phyloP scores from a whole-genome alignment of 2,888 invertebrate species.

The Neocrepidodera transversa region DNA sequence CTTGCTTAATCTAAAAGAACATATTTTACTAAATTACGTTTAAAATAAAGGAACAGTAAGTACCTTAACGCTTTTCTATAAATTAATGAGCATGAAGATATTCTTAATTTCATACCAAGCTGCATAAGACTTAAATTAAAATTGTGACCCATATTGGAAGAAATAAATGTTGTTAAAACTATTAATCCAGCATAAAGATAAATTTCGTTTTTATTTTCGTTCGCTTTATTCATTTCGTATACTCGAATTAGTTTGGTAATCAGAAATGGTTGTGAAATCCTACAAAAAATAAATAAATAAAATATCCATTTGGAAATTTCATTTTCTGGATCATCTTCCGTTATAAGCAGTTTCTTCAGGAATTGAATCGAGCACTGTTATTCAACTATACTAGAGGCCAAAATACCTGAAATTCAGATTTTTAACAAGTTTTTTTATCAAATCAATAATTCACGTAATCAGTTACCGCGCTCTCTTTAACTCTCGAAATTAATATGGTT shows the following conservation, averaged over 20 bases:
- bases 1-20: constrained; percentile 70
- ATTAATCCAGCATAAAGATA: constrained; percentile 79
- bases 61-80: constrained; percentile 62
- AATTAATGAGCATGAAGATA: constrained; percentile 29
- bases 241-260: constrained; percentile 29
- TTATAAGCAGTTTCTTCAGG: too few relatives aligned
- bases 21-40: too few relatives aligned
- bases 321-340: too few relatives aligned
- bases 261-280: constrained; percentile 45
- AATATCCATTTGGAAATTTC: too few relatives aligned
- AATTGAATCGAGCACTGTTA: too few relatives aligned
- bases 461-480: too few relatives aligned
- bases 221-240: constrained; percentile 10
- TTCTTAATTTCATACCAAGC: constrained; percentile 83
- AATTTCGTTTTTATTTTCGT: constrained; percentile 61
- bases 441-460: too few relatives aligned
- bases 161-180: constrained; percentile 72
- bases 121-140: constrained; percentile 85
- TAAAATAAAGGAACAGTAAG: too few relatives aligned
- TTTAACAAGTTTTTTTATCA: too few relatives aligned
- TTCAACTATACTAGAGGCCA: too few relatives aligned
- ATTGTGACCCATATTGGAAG: constrained; percentile 72
- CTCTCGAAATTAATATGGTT: too few relatives aligned
- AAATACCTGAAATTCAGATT: too few relatives aligned
- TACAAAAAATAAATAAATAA: constrained; percentile 33